These are phyloP conservation scores for Phocides pigmalion DNA, from an alignment of 1,140 invertebrate genomes.

Conservation along the genomic window DNA sequence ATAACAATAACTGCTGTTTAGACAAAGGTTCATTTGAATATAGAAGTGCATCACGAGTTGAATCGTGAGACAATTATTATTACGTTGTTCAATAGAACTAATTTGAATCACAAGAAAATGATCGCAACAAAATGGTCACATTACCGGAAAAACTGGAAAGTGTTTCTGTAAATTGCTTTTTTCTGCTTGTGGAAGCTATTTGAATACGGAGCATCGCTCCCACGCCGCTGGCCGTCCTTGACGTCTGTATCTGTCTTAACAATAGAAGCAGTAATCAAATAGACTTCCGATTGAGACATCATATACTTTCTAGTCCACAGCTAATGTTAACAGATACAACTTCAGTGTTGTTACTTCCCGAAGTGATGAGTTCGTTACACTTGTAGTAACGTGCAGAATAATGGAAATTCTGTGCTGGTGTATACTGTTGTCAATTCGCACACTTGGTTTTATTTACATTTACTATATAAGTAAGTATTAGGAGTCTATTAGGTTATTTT, in stretches of 20 bases:
- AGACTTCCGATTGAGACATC: too few relatives aligned
- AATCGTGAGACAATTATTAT: constrained; percentile 55
- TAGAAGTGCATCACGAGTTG: constrained; percentile 44
- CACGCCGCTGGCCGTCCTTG: constrained; percentile 59
- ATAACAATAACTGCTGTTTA: constrained; percentile 34
- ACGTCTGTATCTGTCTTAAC: neutral
- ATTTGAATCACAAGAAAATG: constrained; percentile 53
- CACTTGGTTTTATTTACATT: too few relatives aligned
- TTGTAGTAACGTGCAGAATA: too few relatives aligned
- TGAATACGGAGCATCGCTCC: constrained; percentile 72
- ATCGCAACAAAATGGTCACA: constrained; percentile 47
- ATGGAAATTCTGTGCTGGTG: too few relatives aligned
- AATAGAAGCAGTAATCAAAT: too few relatives aligned
- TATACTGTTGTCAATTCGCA: too few relatives aligned
- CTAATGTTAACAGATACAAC: too few relatives aligned
- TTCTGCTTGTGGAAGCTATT: constrained; percentile 53
- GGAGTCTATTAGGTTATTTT: too few relatives aligned
- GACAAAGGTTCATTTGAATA: constrained; percentile 73
- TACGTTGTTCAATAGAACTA: constrained; percentile 59
- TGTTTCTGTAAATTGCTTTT: constrained; percentile 59
- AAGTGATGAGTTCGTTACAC: too few relatives aligned
- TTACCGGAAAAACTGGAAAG: constrained; percentile 78
- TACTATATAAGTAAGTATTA: too few relatives aligned
- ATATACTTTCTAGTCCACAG: too few relatives aligned
- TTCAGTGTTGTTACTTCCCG: too few relatives aligned